Evolutionary conservation across 2,113 vertebrate species (phyloP).

Genomic region (Eublepharis macularius): DNA sequence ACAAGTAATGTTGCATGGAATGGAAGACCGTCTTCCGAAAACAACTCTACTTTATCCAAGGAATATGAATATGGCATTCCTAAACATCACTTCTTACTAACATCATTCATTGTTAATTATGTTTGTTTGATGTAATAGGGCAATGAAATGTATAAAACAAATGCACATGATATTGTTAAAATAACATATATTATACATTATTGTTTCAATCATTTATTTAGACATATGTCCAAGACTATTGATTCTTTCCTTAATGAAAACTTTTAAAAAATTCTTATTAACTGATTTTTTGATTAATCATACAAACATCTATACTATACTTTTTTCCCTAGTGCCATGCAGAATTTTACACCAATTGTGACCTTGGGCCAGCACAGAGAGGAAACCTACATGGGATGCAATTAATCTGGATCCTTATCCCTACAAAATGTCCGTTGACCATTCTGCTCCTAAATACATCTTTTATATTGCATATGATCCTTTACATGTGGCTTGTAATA

Average conservation of each 20-base stretch:
- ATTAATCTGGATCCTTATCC: not conserved
- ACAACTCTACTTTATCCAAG: not conserved
- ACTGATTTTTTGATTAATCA: not conserved
- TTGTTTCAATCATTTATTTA: not conserved
- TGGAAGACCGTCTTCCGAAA: conserved; percentile 34
- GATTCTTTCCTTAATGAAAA: not conserved
- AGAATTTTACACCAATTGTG: not conserved
- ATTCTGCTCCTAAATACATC: not conserved
- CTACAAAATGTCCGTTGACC: not conserved
- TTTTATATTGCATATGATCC: not conserved
- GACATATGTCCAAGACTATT: not conserved
- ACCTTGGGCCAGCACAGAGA: not conserved
- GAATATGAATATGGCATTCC: not conserved
- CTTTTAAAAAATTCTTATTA: not conserved
- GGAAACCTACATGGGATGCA: not conserved
- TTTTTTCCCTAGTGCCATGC: too few relatives aligned
- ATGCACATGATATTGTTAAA: not conserved
- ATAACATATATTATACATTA: not conserved
- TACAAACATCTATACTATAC: not conserved
- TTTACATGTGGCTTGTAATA: not conserved
- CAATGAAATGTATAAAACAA: not conserved
- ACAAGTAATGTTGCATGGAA: conserved; percentile 7
- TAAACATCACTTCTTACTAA: not conserved
- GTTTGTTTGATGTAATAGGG: conserved; percentile 15
- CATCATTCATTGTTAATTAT: not conserved